Percentiles rank a stretch among this genome's conserved stretches.
Conservation (phyloP, 2,888 invertebrate genomes). For the Ichneumoninae sp. region DNA sequence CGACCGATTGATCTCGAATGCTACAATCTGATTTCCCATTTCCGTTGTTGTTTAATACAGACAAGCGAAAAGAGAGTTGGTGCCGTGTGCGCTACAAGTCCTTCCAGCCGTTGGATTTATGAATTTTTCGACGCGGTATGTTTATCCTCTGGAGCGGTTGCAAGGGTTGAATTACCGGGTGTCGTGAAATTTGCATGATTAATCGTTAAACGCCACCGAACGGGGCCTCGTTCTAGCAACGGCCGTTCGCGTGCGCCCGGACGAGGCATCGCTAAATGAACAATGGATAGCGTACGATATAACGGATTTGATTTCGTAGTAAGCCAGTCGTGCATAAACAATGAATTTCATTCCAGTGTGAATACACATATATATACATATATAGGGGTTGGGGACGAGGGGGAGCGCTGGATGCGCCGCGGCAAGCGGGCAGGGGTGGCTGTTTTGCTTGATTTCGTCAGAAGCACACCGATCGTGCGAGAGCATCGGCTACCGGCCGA, state of each 20-base stretch:
- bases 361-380: neutral
- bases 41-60: neutral
- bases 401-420: neutral
- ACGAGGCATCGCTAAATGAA: conserved; percentile 62
- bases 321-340: conserved; percentile 47
- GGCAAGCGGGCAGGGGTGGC: conserved; percentile 2
- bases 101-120: neutral
- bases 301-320: conserved; percentile 45
- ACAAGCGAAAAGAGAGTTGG: neutral
- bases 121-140: conserved; percentile 14
- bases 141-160: conserved; percentile 28
- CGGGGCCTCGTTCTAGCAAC: conserved; percentile 8
- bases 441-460: conserved; percentile 19
- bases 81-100: neutral
- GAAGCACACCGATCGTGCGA: conserved; percentile 12
- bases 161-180: conserved; percentile 30
- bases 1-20: neutral
- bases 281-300: conserved; percentile 51
- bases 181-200: conserved; percentile 59
- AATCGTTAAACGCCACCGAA: conserved; percentile 42
- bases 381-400: neutral
- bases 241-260: conserved; percentile 38
- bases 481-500: conserved; percentile 8
- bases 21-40: neutral
- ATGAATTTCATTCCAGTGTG: conserved; percentile 39